Percentiles rank a stretch among this genome's conserved stretches.
Evolutionary conservation across 1,140 invertebrate species (phyloP).

Genomic region (Aricia agestis): DNA sequence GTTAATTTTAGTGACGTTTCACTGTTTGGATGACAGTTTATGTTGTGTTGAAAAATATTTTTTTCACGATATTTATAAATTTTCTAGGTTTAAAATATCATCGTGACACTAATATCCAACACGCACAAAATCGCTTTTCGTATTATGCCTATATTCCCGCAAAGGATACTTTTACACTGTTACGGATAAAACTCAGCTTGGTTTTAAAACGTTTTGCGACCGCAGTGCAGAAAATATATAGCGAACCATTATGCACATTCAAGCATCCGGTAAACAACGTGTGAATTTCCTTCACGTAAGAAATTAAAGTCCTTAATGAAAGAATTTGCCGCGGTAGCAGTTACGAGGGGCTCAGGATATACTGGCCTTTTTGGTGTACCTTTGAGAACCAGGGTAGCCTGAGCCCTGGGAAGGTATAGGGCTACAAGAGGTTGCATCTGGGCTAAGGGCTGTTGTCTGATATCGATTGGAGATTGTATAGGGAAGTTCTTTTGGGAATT

Average conservation of each 20-base stretch:
- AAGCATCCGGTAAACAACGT: constrained; percentile 2
- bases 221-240: not conserved
- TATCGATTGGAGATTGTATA: constrained; percentile 27
- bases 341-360: constrained; percentile 26
- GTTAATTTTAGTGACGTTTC: too few species aligned
- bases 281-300: constrained; percentile 19
- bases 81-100: too few species aligned
- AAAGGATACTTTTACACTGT: too few species aligned
- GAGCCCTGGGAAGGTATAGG: constrained; percentile 35
- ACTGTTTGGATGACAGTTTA: too few species aligned
- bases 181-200: not conserved
- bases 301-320: constrained; percentile 34
- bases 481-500: not conserved
- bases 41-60: too few species aligned
- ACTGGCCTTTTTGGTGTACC: constrained; percentile 27
- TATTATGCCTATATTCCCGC: too few species aligned
- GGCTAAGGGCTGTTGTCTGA: constrained; percentile 53
- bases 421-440: constrained; percentile 50
- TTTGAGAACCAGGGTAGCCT: constrained; percentile 31
- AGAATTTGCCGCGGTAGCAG: constrained; percentile 27
- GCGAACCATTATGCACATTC: not conserved
- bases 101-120: too few species aligned
- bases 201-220: not conserved
- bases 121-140: too few species aligned
- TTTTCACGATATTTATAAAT: too few species aligned